Evolutionary conservation across 2,113 vertebrate genomes (phyloP).

Genomic region (Galbula dea): DNA sequence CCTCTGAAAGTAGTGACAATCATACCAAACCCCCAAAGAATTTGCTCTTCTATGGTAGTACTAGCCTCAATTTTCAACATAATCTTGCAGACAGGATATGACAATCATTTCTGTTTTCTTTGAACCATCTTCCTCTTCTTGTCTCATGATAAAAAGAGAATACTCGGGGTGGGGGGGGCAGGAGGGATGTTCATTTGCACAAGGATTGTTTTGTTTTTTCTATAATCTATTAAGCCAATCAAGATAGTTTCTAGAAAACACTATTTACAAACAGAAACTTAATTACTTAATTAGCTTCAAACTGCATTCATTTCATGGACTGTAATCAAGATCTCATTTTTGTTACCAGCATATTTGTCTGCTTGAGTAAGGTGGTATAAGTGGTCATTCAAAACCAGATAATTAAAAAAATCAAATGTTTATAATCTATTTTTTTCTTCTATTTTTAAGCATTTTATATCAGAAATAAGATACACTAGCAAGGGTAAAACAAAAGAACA

Average conservation of each 20-base stretch:
- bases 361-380: not conserved
- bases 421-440: not conserved
- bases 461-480: not conserved
- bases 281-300: not conserved
- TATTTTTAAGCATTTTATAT: not conserved
- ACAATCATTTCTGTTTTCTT: slow-evolving; percentile 24
- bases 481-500: not conserved
- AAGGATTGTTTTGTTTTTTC: not conserved
- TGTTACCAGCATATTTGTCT: not conserved
- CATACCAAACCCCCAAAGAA: not conserved
- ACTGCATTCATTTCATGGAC: not conserved
- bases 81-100: not conserved
- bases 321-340: not conserved
- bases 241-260: not conserved
- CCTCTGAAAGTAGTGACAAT: slow-evolving; percentile 12
- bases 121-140: not conserved
- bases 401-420: not conserved
- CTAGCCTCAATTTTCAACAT: not conserved
- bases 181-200: not conserved
- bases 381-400: not conserved
- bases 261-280: not conserved
- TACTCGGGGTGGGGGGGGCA: not conserved
- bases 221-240: not conserved
- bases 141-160: not conserved
- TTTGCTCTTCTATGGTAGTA: not conserved